phyloP scores from a whole-genome alignment of 2,888 invertebrate genomes.

The Sphinx pinastri region DNA sequence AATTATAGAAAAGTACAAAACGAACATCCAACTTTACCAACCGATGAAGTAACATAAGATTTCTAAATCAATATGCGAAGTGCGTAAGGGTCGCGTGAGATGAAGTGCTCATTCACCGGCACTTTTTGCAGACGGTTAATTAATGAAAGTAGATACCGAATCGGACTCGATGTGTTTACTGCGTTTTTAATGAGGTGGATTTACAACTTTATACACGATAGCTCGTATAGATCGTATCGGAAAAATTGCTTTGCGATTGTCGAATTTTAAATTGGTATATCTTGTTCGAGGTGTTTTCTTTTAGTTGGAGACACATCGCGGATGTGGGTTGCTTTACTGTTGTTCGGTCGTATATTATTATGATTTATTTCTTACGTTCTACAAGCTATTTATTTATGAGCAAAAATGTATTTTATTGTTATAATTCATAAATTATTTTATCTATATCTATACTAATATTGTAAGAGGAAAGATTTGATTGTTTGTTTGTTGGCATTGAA shows the following conservation, averaged over 20 bases:
- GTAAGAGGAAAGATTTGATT: too few species aligned
- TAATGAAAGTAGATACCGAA: constrained; percentile 20
- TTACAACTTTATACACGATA: constrained; percentile 8
- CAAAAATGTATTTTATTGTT: too few species aligned
- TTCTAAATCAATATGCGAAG: constrained; percentile 25
- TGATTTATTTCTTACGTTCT: too few species aligned
- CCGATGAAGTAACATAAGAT: constrained; percentile 13
- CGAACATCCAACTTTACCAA: background rate
- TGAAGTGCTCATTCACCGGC: constrained; percentile 25
- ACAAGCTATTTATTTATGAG: too few species aligned
- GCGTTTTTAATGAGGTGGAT: constrained; percentile 23
- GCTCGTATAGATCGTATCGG: background rate
- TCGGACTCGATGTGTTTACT: constrained; percentile 4
- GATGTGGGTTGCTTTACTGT: too few species aligned
- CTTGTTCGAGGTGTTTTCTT: background rate
- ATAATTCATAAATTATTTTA: too few species aligned
- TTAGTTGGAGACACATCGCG: background rate
- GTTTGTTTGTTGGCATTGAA: too few species aligned
- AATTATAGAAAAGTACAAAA: background rate
- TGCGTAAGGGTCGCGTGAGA: constrained; percentile 24
- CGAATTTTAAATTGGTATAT: constrained; percentile 1
- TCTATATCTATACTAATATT: too few species aligned
- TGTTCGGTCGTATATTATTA: too few species aligned
- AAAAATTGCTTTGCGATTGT: constrained; percentile 2
- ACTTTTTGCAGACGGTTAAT: constrained; percentile 17